Evolutionary conservation across 2,888 invertebrate species (phyloP), one percentile per base, ranked within the genome.

Genomic region (Erebia epiphron): DNA sequence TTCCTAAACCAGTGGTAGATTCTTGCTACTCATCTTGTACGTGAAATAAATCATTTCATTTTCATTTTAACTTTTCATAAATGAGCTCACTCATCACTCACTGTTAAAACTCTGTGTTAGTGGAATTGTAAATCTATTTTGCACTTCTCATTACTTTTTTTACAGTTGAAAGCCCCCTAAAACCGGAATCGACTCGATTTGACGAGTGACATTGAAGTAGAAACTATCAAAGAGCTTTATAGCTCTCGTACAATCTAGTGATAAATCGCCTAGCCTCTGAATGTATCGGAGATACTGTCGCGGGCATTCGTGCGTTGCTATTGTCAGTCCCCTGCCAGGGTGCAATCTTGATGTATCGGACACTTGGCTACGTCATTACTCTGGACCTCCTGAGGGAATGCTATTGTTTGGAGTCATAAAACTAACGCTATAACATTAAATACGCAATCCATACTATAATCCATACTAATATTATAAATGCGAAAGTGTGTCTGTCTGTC

Each of bases 221-320:
- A 60, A 41, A 63, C 68, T 69, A 68, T 72, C 68, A 68, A 63
- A 72, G 76, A 74, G 73, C 75, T 73, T 77, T 75, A 76, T 73
- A 75, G 73, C 76, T 82, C 82, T 83, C 80, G 78, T 80, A 80
- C 86, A 87, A 91, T 90, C 87, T 89, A 89, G 85, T 83, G 85
- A 91, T 92, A 91, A 90, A 91, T 92, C 90, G 90, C 86, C 82
- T 79, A 69, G 75, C 77, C 79, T 79, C 82, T 79, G 75, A 75
- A 68, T 79, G 78, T 85, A 86, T 86, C 83, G 79, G 82, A 75
- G 79, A 85, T 84, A 88, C 89, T 90, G 89, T 82, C 83, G 83
- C 73, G 87, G 83, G 86, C 82, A 87, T 85, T 79, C 87, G 83
- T 86, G 88, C 61, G 43, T 18, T 11, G 87, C 86, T 81, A 80